Evolutionary conservation across 2,888 invertebrate species (phyloP), one percentile per base, ranked within the genome.

Genomic region (Tetragnatha montana): DNA sequence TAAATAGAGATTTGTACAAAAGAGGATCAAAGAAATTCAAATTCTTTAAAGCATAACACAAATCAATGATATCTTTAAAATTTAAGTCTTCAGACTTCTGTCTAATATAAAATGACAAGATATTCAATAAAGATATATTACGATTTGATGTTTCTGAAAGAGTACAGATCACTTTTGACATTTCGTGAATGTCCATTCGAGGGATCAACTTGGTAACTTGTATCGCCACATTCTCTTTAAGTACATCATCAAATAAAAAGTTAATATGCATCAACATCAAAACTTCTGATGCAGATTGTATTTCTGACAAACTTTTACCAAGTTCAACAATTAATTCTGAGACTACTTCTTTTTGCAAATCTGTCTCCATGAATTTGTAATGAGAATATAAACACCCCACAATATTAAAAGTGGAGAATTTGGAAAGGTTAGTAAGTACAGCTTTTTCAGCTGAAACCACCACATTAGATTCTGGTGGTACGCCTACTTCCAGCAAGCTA

Each of bases 401-500:
- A 6, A 81, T 14, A 70, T 85, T 69, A 47, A 81, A 89, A 21
- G 71, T 47, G 14, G n/a, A 70, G 8, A 89, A 73, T 1, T 35
- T 3, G n/a, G 70, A 8, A 60, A 85, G n/a, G 47, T 71, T 76
- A 17, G 70, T 70, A 51, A 85, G 22, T 47, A 89, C 60, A 47
- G 17, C 71, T 47, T 47, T 14, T 78, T 89, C 81, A 3, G 89
- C 89, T 22, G 75, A 68, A 50, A 81, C 12, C 50, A 85, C 76
- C 69, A 21, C 81, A 7, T 19, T 17, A 6, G 89, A 75, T n/a
- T 75, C 6, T 17, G 85, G 8, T 10, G 81, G 71, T 2, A 85
- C 47, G 10, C 85, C 89, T n/a, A 89, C 49, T 84, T 89, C 89
- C 6, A 89, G 71, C n/a, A 89, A 76, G 51, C 85, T 81, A 22